Conservation (phyloP, 2,888 invertebrate species). For the Caenorhabditis virilis region DNA sequence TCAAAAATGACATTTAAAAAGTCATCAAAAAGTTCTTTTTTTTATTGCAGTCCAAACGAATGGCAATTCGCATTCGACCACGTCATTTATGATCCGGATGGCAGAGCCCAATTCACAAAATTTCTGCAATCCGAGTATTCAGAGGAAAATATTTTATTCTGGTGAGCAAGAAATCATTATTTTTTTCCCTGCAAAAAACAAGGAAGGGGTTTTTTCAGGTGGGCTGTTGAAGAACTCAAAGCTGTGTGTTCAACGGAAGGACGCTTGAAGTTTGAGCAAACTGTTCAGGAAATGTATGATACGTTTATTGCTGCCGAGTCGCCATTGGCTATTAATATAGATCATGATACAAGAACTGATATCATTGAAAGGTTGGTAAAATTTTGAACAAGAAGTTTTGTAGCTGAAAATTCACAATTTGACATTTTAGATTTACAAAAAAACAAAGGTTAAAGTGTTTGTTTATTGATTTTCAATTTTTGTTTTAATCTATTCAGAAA, state of each 20-base stretch:
- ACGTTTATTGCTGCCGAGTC: constrained; percentile 59
- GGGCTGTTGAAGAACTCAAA: constrained; percentile 58
- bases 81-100: constrained; percentile 53
- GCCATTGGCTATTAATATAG: constrained; percentile 59
- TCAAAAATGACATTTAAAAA: no score
- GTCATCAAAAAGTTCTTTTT: no score
- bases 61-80: constrained; percentile 60
- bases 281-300: constrained; percentile 60
- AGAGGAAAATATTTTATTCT: constrained; percentile 68
- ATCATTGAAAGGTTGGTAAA: constrained; percentile 48
- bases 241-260: constrained; percentile 36
- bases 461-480: no score
- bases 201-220: constrained; percentile 30
- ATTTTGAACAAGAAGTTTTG: no score
- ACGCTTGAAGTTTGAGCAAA: constrained; percentile 50
- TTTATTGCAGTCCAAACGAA: constrained; percentile 55
- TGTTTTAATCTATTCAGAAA: no score
- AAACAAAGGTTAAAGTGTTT: no score
- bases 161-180: constrained; percentile 44
- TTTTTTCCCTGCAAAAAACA: neutral
- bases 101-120: constrained; percentile 64
- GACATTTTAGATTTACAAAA: no score
- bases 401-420: no score
- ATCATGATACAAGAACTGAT: constrained; percentile 58
- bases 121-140: constrained; percentile 67